Base-by-base conservation (phyloP, 1,140 invertebrate genomes). In the Calosoma granatense region DNA sequence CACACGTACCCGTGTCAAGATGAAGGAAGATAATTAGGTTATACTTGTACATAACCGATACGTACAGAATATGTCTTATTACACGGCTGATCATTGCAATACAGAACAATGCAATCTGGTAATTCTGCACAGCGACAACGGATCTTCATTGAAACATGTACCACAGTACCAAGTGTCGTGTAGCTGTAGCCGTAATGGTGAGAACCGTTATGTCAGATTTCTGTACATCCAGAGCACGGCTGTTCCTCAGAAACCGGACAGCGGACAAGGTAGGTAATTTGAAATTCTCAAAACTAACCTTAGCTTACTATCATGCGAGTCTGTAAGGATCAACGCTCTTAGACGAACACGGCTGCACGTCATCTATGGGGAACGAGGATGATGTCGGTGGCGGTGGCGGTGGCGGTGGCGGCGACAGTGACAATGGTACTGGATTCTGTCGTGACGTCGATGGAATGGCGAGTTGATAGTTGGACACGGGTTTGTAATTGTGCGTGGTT, bases 261-360 rank as follows among this genome's bases (percentile, higher is more conserved):
- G 26, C 6, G 4, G 14, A 47, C 17, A 47, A 47, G 17, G 9
- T 47, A n/a, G 9, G 6, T 12, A 47, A 47, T 12, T 47, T 47
- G 41, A 12, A 12, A 12, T 17, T 47, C 41, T 17, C 6, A 47
- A 11, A 47, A 47, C 41, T 47, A 47, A 47, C 41, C 41, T 47
- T 47, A 11, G 51, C 12, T 54, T 17, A 26, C 53, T 54, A 36
- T 54, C 53, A 54, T 54, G 53, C 53, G 22, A 36, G 53, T 36
- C 26, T 21, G 15, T 54, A 23, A 30, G 53, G 26, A 30, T 36
- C 15, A 26, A 23, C 22, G 19, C 56, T 68, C 64, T 70, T 71
- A 6, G 70, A 71, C 30, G 70, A 68, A 58, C 70, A 71, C 19
- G 70, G 70, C 56, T 72, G 70, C n/a, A 69, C 67, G 53, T 72